Percentiles rank a stretch among this genome's conserved stretches.
Evolutionary conservation across 1,140 invertebrate species (phyloP).

Genomic region (Harpegnathos saltator): DNA sequence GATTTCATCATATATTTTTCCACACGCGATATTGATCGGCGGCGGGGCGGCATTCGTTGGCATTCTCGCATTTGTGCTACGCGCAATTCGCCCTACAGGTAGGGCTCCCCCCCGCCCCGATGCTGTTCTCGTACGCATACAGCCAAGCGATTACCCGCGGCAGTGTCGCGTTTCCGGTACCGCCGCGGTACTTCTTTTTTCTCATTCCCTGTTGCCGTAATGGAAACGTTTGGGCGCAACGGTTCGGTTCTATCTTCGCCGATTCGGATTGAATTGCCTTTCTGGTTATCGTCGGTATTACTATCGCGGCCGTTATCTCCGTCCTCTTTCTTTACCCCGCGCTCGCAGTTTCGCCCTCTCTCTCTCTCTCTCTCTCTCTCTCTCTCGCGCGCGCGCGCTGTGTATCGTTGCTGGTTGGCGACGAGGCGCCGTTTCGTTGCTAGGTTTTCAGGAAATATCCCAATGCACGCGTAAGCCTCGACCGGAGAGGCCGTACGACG

Average conservation of each 20-base stretch:
- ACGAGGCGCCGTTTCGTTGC: too few species aligned
- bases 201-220: conserved; percentile 74
- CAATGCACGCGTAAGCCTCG: conserved; percentile 69
- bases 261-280: conserved; percentile 80
- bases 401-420: too few species aligned
- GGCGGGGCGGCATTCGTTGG: too few species aligned
- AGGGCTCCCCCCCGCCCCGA: too few species aligned
- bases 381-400: too few species aligned
- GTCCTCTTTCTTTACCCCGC: conserved; percentile 12
- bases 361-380: too few species aligned
- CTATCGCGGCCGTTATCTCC: conserved; percentile 26
- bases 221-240: conserved; percentile 78
- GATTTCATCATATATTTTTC: neutral
- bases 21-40: neutral
- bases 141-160: conserved; percentile 72
- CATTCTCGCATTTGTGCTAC: too few species aligned
- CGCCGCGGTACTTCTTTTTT: conserved; percentile 70
- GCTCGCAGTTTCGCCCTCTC: conserved; percentile 5
- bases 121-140: conserved; percentile 64
- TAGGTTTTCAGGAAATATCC: conserved; percentile 75
- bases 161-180: conserved; percentile 64
- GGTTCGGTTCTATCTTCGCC: conserved; percentile 74
- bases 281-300: conserved; percentile 64
- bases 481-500: conserved; percentile 79
- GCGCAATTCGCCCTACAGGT: neutral